A percentile compares a stretch with the other conserved stretches of the same genome.
Conservation (phyloP, 2,113 vertebrate species). For the Charina bottae region DNA sequence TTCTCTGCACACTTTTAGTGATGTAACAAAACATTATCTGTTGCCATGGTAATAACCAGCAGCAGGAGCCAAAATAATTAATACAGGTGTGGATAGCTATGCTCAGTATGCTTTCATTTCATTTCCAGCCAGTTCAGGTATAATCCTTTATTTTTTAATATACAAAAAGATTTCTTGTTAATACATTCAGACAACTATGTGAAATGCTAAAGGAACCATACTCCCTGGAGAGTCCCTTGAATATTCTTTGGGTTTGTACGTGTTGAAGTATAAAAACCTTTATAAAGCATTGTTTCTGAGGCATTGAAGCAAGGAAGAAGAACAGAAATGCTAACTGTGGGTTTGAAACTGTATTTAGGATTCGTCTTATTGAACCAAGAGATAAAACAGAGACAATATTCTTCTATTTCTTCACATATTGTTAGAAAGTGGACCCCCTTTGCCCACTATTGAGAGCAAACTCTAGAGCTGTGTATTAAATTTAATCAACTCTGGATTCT, state of each 20-base stretch:
- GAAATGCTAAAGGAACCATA: constrained; percentile 3
- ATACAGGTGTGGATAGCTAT: constrained; percentile 61
- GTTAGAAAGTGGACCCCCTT: not conserved
- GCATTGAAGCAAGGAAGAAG: not conserved
- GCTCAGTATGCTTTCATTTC: constrained; percentile 18
- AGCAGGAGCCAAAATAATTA: constrained; percentile 48
- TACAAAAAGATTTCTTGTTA: constrained; percentile 50
- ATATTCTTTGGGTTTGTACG: fast-evolving
- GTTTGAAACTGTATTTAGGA: not conserved
- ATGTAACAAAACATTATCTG: constrained; percentile 58
- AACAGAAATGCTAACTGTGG: not conserved
- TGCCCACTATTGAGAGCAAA: not conserved
- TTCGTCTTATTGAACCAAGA: not conserved
- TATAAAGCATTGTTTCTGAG: not conserved
- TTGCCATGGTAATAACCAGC: constrained; percentile 63
- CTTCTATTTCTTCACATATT: not conserved
- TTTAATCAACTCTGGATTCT: not conserved
- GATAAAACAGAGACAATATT: not conserved
- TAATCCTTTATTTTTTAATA: constrained; percentile 54
- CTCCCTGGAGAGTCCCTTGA: not conserved
- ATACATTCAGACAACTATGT: constrained; percentile 46
- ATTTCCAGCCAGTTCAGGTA: constrained; percentile 56
- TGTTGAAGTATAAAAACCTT: not conserved
- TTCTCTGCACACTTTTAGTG: constrained; percentile 54
- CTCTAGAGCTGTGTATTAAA: not conserved